These are phyloP conservation scores for Clarias platycephalus DNA, from an alignment of 2,797 vertebrate genomes.

Conservation along the genomic window DNA sequence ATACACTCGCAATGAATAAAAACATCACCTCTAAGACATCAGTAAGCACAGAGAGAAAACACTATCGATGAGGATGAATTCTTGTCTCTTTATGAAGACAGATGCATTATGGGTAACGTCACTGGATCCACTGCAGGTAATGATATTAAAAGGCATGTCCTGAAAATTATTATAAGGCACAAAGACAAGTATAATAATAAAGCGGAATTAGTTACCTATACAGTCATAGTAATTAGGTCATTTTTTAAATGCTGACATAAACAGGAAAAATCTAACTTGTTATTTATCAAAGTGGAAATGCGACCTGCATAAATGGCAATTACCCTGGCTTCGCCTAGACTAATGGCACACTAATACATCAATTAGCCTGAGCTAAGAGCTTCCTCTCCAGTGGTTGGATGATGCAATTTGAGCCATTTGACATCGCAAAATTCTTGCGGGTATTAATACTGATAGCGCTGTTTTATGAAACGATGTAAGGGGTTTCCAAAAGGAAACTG, in stretches of 20 bases:
- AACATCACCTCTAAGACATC: background rate
- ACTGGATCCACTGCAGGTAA: background rate
- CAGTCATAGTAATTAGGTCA: background rate
- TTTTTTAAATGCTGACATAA: background rate
- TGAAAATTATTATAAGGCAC: background rate
- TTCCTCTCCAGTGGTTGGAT: conserved; percentile 4
- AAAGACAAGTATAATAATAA: background rate
- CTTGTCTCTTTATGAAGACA: background rate
- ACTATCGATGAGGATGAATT: conserved; percentile 1
- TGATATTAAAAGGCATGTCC: background rate
- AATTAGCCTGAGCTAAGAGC: conserved; percentile 2
- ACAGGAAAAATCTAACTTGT: background rate
- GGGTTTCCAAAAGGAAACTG: background rate
- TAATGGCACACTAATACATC: conserved; percentile 10
- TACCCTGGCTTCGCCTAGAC: background rate
- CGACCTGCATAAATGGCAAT: background rate
- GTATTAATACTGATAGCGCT: background rate
- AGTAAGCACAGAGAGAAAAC: background rate
- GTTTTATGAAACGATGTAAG: background rate
- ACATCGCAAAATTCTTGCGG: background rate
- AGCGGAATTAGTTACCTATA: background rate
- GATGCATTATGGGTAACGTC: background rate
- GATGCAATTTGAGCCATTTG: background rate
- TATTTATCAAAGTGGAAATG: background rate
- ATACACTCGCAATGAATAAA: background rate